Evolutionary conservation across 1,140 invertebrate genomes (phyloP).

Genomic region (Lineus longissimus): DNA sequence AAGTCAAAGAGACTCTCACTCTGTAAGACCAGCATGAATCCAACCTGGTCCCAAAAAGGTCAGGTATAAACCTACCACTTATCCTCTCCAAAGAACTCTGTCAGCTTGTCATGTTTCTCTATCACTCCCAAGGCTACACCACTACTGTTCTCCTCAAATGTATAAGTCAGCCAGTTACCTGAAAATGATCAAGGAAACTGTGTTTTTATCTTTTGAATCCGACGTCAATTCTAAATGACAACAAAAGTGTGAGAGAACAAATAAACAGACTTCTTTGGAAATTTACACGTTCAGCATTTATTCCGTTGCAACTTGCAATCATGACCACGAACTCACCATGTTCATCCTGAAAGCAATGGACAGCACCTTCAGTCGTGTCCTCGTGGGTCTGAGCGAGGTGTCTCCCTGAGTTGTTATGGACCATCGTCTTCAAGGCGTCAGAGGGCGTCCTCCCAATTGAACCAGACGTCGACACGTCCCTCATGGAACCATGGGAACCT

Average conservation of each 20-base stretch:
- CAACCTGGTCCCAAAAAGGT: no score
- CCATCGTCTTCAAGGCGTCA: not conserved
- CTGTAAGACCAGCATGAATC: no score
- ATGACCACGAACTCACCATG: slow-evolving; percentile 39
- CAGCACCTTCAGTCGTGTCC: slow-evolving; percentile 80
- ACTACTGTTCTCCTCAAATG: slow-evolving; percentile 74
- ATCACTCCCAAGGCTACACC: slow-evolving; percentile 57
- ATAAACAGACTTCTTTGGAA: no score
- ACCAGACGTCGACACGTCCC: slow-evolving; percentile 21
- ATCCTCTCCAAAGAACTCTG: slow-evolving; percentile 1
- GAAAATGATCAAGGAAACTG: no score
- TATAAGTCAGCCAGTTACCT: slow-evolving; percentile 73
- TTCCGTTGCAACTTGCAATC: no score
- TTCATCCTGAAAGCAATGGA: slow-evolving; percentile 72
- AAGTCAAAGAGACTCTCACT: no score
- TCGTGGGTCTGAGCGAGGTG: slow-evolving; percentile 81
- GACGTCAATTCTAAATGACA: no score
- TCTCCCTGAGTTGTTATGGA: slow-evolving; percentile 42
- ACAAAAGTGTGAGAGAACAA: slow-evolving; percentile 9
- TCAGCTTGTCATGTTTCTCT: slow-evolving; percentile 24
- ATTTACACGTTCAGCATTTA: no score
- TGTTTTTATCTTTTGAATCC: no score
- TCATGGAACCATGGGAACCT: no score
- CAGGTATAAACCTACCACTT: slow-evolving; percentile 12
- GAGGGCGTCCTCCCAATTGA: not conserved